Evolutionary conservation across 2,888 invertebrate genomes (phyloP).

Genomic region (Mythimna lalbum): DNA sequence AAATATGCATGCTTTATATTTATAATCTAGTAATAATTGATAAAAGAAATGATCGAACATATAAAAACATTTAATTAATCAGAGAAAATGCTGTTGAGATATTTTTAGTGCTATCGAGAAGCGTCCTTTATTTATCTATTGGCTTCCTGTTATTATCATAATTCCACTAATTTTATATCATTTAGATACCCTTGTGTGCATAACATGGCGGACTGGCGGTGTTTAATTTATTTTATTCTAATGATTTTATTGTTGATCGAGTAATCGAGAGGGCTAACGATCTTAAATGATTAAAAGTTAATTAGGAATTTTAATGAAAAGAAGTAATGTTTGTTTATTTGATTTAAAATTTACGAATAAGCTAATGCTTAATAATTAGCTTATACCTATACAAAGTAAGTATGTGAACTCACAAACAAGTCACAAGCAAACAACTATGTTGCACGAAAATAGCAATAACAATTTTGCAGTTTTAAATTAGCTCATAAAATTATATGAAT

Average conservation of each 20-base stretch:
- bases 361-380: conserved; percentile 21
- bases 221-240: conserved; percentile 53
- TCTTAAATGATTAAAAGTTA: conserved; percentile 43
- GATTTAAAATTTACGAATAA: conserved; percentile 15
- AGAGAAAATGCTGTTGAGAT: not conserved
- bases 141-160: conserved; percentile 52
- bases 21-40: not conserved
- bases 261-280: conserved; percentile 53
- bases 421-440: conserved; percentile 23
- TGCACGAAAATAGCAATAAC: conserved; percentile 49
- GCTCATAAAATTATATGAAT: conserved; percentile 57
- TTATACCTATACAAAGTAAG: conserved; percentile 26
- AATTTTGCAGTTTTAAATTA: conserved; percentile 49
- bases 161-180: conserved; percentile 59
- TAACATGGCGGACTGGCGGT: conserved; percentile 1
- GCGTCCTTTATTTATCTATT: conserved; percentile 38
- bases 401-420: conserved; percentile 12
- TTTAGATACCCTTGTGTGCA: conserved; percentile 58
- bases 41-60: not conserved
- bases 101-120: conserved; percentile 25
- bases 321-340: conserved; percentile 20
- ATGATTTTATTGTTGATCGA: conserved; percentile 55
- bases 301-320: conserved; percentile 24
- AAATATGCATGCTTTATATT: too few species aligned
- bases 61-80: not conserved